Evolutionary conservation across 2,888 invertebrate species (phyloP).

Genomic region (Macaria liturata): DNA sequence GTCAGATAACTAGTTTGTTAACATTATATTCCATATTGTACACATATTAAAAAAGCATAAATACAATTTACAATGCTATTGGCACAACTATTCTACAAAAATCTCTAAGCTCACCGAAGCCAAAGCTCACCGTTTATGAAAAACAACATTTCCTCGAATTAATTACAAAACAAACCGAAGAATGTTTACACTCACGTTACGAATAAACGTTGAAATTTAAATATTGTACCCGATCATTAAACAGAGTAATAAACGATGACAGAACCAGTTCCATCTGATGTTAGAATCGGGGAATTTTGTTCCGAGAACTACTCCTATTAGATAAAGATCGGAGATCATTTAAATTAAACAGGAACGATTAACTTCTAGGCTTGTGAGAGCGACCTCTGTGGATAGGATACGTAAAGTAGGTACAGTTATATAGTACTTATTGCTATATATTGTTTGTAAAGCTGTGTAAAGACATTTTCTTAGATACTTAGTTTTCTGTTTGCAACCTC

Average conservation of each 20-base stretch:
- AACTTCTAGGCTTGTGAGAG: constrained; percentile 43
- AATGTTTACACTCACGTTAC: constrained; percentile 34
- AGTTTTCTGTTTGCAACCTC: no score
- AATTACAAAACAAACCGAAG: constrained; percentile 33
- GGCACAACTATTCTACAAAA: no score
- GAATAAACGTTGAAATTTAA: constrained; percentile 42
- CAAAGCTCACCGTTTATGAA: constrained; percentile 8
- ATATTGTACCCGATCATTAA: constrained; percentile 61
- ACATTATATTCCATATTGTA: no score
- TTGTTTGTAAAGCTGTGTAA: no score
- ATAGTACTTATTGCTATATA: no score
- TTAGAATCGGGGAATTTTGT: constrained; percentile 60
- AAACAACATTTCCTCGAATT: constrained; percentile 15
- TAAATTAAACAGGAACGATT: constrained; percentile 65
- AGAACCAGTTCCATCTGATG: constrained; percentile 54
- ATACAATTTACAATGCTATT: no score
- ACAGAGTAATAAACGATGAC: constrained; percentile 61
- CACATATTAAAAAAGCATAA: no score
- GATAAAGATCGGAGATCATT: constrained; percentile 72
- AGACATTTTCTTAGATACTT: no score
- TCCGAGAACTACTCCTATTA: constrained; percentile 71
- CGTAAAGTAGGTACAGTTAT: no score
- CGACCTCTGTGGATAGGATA: constrained; percentile 26
- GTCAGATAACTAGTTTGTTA: no score
- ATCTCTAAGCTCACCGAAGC: constrained; percentile 7